Evolutionary conservation across 23 tunicate genomes (phyloP).

Genomic region (Halocynthia roretzi): DNA sequence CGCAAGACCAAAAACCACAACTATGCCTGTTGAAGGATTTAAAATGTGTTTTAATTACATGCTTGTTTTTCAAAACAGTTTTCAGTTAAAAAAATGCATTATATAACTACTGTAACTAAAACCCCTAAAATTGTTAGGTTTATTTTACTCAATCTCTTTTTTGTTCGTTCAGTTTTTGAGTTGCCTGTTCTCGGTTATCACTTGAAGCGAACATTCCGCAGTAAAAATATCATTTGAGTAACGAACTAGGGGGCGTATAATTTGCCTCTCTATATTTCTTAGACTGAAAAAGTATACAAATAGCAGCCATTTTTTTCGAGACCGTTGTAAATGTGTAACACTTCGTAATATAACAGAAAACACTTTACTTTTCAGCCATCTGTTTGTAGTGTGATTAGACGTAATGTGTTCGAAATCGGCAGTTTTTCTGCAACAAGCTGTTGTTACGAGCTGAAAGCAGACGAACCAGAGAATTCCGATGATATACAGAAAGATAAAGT

Average conservation of each 20-base stretch:
- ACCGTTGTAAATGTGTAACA: background rate
- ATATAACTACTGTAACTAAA: background rate
- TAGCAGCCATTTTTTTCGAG: background rate
- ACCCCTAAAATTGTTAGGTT: background rate
- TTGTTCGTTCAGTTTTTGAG: background rate
- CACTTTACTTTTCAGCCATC: conserved; percentile 63
- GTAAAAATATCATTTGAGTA: too few relatives aligned
- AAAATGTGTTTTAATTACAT: background rate
- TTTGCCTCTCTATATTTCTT: too few relatives aligned
- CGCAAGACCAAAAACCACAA: conserved; percentile 65
- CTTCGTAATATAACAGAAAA: background rate
- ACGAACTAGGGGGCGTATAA: too few relatives aligned
- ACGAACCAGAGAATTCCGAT: conserved; percentile 33
- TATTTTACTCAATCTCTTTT: background rate
- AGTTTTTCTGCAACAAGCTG: conserved; percentile 36
- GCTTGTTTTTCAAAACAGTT: background rate
- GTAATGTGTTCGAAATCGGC: conserved; percentile 30
- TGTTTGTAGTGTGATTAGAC: conserved; percentile 48
- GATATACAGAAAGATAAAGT: conserved; percentile 27
- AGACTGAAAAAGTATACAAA: too few relatives aligned
- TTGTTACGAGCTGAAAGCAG: conserved; percentile 37
- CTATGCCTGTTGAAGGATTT: conserved; percentile 29
- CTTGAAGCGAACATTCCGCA: too few relatives aligned
- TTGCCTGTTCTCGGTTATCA: too few relatives aligned
- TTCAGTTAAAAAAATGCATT: background rate